Base-by-base conservation (phyloP, 2,113 vertebrate species). In the Engystomops pustulosus region DNA sequence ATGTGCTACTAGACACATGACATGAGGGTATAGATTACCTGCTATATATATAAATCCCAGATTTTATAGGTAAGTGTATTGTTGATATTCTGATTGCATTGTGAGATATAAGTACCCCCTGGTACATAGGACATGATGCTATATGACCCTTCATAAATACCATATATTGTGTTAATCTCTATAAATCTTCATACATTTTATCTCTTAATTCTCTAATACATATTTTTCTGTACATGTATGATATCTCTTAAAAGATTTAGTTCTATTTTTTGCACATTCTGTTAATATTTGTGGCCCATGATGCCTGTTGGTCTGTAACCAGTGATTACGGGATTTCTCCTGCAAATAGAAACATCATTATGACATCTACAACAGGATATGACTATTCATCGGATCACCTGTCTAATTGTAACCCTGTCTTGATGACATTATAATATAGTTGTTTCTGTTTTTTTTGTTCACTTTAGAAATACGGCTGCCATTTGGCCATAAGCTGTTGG, bases 231-330 rank as follows among this genome's bases (percentile, higher is more conserved):
- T 77, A 77, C 49, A 49, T 77, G 51, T n/a, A n/a, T 78, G n/a
- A 78, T 60, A 41, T 41, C 44, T 32, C 44, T 32, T 32, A 51
- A 51, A 51, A 30, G 44, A 55, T 77, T 36, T n/a, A 23, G 1
- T 77, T 58, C 18, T 15, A 30, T 68, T 81, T 81, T 71, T 81
- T 81, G 79, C 79, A 81, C 79, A 81, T 71, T 81, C 45, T 81
- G 65, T 25, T 65, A 79, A 65, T 47, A 36, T 27, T 55, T 82
- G 80, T 81, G 80, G 32, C 69, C 58, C 17, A 55, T 44, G 14
- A 58, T 71, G 44, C 32, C 67, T 82, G 68, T 30, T 34, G 27
- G 23, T 55, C 70, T 58, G 68, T 25, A 68, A 80, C 79, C 47
- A 82, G 68, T 34, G 51, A 72, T 82, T 72, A 72, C 38, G 20